These are phyloP conservation scores for Perdix hodgsoniae DNA, from an alignment of 2,797 vertebrate species.

Conservation along the genomic window DNA sequence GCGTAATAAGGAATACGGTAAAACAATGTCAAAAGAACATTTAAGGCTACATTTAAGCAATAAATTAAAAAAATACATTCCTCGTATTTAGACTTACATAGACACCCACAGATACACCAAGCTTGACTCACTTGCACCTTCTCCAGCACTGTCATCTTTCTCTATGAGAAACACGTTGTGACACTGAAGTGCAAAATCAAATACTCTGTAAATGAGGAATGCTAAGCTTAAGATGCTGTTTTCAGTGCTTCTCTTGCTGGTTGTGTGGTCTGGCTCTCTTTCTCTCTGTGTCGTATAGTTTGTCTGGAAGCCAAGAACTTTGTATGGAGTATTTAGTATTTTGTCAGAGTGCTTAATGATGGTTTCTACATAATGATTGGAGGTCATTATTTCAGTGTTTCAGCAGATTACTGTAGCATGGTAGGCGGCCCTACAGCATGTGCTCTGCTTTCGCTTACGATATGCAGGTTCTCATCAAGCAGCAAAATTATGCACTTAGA, in stretches of 20 bases:
- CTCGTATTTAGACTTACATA: neutral
- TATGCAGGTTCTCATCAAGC: neutral
- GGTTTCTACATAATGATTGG: neutral
- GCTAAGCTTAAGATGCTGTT: neutral
- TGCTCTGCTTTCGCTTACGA: neutral
- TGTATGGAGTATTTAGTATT: neutral
- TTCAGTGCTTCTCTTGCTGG: neutral
- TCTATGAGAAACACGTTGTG: neutral
- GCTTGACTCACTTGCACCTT: rapidly evolving
- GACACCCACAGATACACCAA: neutral
- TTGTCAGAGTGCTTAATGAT: neutral
- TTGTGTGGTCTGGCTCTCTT: neutral
- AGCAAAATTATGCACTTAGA: neutral
- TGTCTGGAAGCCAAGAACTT: slow-evolving; percentile 1
- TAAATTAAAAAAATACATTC: neutral
- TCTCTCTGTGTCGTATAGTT: neutral
- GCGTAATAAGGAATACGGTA: neutral
- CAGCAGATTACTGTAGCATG: neutral
- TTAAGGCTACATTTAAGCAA: neutral
- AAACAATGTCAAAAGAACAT: neutral
- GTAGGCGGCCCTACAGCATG: neutral
- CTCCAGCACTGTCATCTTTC: rapidly evolving
- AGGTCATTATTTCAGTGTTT: neutral
- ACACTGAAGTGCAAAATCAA: neutral
- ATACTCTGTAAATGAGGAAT: neutral